A percentile compares a stretch with the other conserved stretches of the same genome.
Conservation (phyloP, 2,888 invertebrate genomes). For the Macropis europaea region DNA sequence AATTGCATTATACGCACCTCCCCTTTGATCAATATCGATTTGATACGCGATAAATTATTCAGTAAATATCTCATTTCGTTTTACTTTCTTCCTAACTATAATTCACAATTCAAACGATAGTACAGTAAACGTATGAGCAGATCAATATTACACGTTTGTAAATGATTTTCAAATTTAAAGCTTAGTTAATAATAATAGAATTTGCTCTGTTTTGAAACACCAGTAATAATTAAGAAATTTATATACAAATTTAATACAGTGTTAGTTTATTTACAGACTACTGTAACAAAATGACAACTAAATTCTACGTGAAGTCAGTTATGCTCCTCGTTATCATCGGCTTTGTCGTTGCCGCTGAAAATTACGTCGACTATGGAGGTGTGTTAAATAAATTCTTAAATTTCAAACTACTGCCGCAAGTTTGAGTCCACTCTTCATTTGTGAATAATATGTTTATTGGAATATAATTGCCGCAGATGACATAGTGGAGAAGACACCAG, state of each 20-base stretch:
- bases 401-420: neutral
- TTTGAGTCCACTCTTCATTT: neutral
- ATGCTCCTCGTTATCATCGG: slow-evolving; percentile 61
- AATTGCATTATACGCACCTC: neutral
- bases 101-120: slow-evolving; percentile 13
- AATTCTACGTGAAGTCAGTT: slow-evolving; percentile 47
- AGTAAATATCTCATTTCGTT: neutral
- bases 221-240: too few species aligned
- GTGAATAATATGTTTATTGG: neutral
- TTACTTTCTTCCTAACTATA: neutral
- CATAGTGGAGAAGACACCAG: slow-evolving; percentile 44
- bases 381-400: slow-evolving; percentile 24
- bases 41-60: slow-evolving; percentile 30
- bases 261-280: slow-evolving; percentile 31
- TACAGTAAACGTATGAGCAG: neutral
- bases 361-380: slow-evolving; percentile 72
- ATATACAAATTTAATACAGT: neutral
- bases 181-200: too few species aligned
- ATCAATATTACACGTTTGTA: too few species aligned
- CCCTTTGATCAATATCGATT: neutral
- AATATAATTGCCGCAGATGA: slow-evolving; percentile 57
- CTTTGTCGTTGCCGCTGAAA: slow-evolving; percentile 60
- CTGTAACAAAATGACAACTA: slow-evolving; percentile 56
- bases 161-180: too few species aligned
- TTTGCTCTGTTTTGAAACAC: too few species aligned